Evolutionary conservation across 2,888 invertebrate genomes (phyloP), one percentile per base, ranked within the genome.

Genomic region (Mantis religiosa): DNA sequence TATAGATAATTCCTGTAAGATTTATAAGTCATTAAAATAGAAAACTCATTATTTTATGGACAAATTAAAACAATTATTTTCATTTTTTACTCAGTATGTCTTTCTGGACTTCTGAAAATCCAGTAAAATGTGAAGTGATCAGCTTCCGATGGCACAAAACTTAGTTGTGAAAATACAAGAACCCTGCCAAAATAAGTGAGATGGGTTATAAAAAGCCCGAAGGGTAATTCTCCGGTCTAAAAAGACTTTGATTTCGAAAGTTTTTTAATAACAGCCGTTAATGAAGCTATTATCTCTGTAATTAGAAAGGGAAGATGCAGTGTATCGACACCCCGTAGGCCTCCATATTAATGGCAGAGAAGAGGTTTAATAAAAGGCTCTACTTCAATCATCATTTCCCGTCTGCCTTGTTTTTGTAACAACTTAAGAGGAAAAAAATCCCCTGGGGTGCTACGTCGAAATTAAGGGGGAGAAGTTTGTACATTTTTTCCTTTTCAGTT

Each of bases 221-320:
- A 34, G 9, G 25, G 54, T 20, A 85, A 47, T 27, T 28, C 54
- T 25, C 20, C 6, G 54, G 15, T 71, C 54, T 28, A 85, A 28
- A 85, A 85, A 85, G 85, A 28, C 85, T 85, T 71, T 85, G 85
- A 85, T 85, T 85, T 71, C 54, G 27, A 85, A 85, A 85, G 27
- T 85, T 85, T 85, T 85, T 85, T 54, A 85, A 85, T 85, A 85
- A 85, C 54, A 20, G 54, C 20, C 27, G 54, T 27, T 85, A 85
- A 85, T 85, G 85, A 85, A 85, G 71, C 85, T 85, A 85, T 85
- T 85, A 85, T 85, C 47, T 27, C 28, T 1, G 28, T 85, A 85
- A 85, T 28, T 54, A 71, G 85, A 20, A 71, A 71, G 54, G 54
- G 20, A 71, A 71, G 54, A 71, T 71, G 20, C 54, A 71, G 20